Base-by-base conservation (phyloP, 2,797 vertebrate species). In the Cryptoblepharus egeriae region DNA sequence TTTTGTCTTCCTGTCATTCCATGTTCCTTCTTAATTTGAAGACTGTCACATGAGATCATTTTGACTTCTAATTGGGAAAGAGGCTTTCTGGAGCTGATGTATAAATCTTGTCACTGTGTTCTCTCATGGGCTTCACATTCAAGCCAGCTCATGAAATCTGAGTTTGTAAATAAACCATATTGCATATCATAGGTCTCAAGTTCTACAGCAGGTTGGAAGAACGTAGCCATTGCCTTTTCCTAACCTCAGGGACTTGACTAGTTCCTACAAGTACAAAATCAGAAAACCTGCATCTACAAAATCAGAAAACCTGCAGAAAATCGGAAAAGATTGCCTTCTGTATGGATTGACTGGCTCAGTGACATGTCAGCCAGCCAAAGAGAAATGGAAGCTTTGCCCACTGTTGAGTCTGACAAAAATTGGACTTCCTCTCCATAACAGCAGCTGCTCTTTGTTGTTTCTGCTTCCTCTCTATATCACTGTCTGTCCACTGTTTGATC, bases 11-110 rank as follows among this genome's bases (percentile, higher is more conserved):
- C 72, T 52, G 15, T 58, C 28, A 57, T 60, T 57, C 82, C n/a
- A 45, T 42, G 30, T 45, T 73, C 11, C 30, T 65, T 64, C 45
- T 83, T 65, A 57, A 73, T 65, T 73, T 78, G 61, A 65, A 83
- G 15, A 67, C 28, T 45, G 28, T 11, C 45, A 42, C 60, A 11
- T 28, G 49, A 37, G 61, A 73, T 63, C 24, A 58, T 28, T 78
- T 42, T 57, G 28, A 45, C 57, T 83, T 65, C 49, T 55, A 61
- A 45, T 55, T n/a, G 63, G 37, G 63, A 73, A 71, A 13, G 11
- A 55, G 60, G 20, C 45, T 6, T n/a, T 28, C n/a, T 72, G 45
- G 28, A 64, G 26, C 57, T 77, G 28, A 61, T 55, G 58, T 64
- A 60, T 3, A 83, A 26, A 28, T 78, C 60, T 13, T 73, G 45